These are phyloP conservation scores for Nephotettix cincticeps DNA, from an alignment of 1,140 invertebrate genomes.

Conservation along the genomic window DNA sequence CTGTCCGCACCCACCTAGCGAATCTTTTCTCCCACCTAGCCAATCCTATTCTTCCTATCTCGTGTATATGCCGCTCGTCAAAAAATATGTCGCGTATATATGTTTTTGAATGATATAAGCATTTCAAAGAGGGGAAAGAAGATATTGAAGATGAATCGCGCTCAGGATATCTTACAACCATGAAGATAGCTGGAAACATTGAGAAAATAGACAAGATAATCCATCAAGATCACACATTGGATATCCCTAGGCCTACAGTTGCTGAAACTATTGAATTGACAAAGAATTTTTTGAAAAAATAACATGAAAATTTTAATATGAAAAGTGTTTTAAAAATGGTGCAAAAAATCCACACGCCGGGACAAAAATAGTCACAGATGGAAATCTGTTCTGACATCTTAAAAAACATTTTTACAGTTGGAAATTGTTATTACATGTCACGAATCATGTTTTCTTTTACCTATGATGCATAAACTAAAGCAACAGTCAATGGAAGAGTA, in stretches of 20 bases:
- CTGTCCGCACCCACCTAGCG: no score
- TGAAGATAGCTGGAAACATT: constrained; percentile 41
- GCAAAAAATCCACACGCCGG: constrained; percentile 27
- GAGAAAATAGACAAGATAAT: constrained; percentile 41
- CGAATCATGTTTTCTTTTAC: constrained; percentile 31
- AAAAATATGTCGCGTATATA: not conserved
- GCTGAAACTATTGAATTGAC: constrained; percentile 28
- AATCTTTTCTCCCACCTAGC: no score
- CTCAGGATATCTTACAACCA: constrained; percentile 37
- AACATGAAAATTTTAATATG: constrained; percentile 32
- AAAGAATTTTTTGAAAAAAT: constrained; percentile 27
- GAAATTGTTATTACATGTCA: constrained; percentile 31
- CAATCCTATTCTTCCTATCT: no score
- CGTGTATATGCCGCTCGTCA: no score
- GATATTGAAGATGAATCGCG: constrained; percentile 30
- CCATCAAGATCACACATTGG: constrained; percentile 36
- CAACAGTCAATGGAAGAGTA: constrained; percentile 24
- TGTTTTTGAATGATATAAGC: constrained; percentile 30
- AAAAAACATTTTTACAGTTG: constrained; percentile 2
- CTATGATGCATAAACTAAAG: constrained; percentile 30
- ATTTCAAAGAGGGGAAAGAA: constrained; percentile 25
- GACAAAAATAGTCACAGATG: constrained; percentile 25
- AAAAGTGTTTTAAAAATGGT: constrained; percentile 32
- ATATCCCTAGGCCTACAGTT: constrained; percentile 25
- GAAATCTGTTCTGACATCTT: constrained; percentile 21